Base-by-base conservation (phyloP, 2,888 invertebrate genomes). In the Anoplius nigerrimus region DNA sequence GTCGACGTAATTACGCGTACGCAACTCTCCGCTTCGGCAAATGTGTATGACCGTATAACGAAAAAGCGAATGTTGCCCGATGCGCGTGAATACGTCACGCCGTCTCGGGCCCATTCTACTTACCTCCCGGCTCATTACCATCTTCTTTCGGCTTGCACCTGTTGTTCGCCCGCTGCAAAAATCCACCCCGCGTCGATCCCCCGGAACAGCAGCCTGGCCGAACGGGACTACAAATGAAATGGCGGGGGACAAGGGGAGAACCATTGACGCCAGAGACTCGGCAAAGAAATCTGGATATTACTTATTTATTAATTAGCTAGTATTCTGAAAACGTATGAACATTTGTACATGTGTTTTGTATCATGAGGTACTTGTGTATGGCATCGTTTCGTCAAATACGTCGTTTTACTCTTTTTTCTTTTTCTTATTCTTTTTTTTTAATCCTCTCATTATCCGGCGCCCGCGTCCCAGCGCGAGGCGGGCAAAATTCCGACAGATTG, bases 361-460 rank as follows among this genome's bases (percentile, higher is more conserved):
- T 86, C 85, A 85, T 87, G 87, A 87, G 87, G 87, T 87, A 87
- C 87, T 87, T 87, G 86, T 87, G 87, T 87, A 87, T 87, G 87
- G 86, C 87, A 82, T 86, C 34, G 11, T 34, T 34, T 83, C 80
- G 82, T 85, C 84, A 84, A 84, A 87, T 83, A 86, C 83, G 84
- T 86, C 80, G 83, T 84, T 34, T 34, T 34, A n/a, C n/a, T n/a
- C n/a, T 42, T 42, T 42, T 42, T 42, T 42, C 13, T 42, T 42
- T 42, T 42, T 42, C 13, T 42, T 42, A 13, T 42, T 42, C 42
- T 8, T 13, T 42, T n/a, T n/a, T n/a, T n/a, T n/a, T n/a, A n/a
- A n/a, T n/a, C n/a, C n/a, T n/a, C n/a, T n/a, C n/a, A n/a, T n/a
- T n/a, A n/a, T n/a, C n/a, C n/a, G n/a, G n/a, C n/a, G n/a, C n/a